Conservation (phyloP, 1,140 invertebrate genomes). For the Frieseomelitta varia region DNA sequence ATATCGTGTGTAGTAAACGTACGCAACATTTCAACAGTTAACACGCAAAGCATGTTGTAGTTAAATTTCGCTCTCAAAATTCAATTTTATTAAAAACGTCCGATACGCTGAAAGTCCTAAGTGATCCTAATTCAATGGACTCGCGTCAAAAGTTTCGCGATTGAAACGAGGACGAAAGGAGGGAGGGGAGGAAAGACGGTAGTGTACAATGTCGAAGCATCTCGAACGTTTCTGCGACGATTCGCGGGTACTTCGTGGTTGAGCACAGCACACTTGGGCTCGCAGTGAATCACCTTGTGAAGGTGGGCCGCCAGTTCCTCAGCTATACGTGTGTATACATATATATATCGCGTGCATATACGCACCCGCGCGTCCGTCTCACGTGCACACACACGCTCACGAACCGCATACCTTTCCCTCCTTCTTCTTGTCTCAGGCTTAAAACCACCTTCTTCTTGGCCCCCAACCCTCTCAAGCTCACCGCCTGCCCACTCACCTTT, state of each 20-base stretch:
- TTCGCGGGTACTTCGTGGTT: constrained; percentile 62
- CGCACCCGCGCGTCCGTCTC: neutral
- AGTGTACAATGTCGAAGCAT: constrained; percentile 15
- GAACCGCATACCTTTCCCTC: constrained; percentile 69
- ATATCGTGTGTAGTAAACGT: too few relatives aligned
- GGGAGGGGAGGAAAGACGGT: neutral
- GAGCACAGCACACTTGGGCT: constrained; percentile 61
- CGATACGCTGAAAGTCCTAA: too few relatives aligned
- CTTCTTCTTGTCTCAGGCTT: constrained; percentile 69
- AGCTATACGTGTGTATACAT: constrained; percentile 52
- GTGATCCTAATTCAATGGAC: too few relatives aligned
- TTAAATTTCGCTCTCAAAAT: too few relatives aligned
- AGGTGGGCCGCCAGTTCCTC: constrained; percentile 71
- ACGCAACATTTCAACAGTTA: too few relatives aligned
- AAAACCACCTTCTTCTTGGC: constrained; percentile 59
- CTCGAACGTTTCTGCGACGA: constrained; percentile 58
- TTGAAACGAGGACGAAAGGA: neutral
- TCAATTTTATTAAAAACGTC: too few relatives aligned
- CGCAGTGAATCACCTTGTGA: constrained; percentile 78
- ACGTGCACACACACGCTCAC: constrained; percentile 35
- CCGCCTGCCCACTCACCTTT: constrained; percentile 56
- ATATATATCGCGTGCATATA: constrained; percentile 26
- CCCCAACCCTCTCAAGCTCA: constrained; percentile 14
- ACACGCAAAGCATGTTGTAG: too few relatives aligned
- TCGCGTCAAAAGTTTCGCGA: too few relatives aligned